Evolutionary conservation across 1,140 invertebrate genomes (phyloP).

Genomic region (Drosophila oshimai): DNA sequence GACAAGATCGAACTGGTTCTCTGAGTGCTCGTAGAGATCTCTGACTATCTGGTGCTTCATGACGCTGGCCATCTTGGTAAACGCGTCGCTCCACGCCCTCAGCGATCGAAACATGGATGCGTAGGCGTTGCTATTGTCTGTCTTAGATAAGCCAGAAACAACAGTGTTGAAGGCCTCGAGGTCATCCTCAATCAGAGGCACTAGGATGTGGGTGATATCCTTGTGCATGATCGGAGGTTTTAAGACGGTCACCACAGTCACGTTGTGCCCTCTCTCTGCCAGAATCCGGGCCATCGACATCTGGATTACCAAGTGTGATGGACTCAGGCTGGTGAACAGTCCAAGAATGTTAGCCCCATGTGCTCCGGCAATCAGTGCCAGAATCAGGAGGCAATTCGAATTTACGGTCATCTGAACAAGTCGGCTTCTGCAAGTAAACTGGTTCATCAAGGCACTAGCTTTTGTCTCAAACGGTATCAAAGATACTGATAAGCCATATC

Average conservation of each 20-base stretch:
- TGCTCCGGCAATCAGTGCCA: conserved; percentile 1
- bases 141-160: no score
- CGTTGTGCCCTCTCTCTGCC: conserved; percentile 67
- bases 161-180: neutral
- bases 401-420: conserved; percentile 6
- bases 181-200: conserved; percentile 27
- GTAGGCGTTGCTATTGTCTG: conserved; percentile 10
- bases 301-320: no score
- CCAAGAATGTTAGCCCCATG: conserved; percentile 66
- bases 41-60: conserved; percentile 36
- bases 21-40: conserved; percentile 52
- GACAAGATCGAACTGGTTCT: conserved; percentile 62
- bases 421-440: no score
- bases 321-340: conserved; percentile 58
- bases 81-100: neutral
- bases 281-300: no score
- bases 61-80: conserved; percentile 32
- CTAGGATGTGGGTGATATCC: conserved; percentile 33
- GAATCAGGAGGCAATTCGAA: neutral
- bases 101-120: neutral
- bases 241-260: conserved; percentile 54
- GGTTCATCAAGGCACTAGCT: no score
- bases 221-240: conserved; percentile 48
- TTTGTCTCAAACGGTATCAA: no score
- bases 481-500: no score